Evolutionary conservation across 1,140 invertebrate species (phyloP), one percentile per base, ranked within the genome.

Genomic region (Zaprionus gabonicus): DNA sequence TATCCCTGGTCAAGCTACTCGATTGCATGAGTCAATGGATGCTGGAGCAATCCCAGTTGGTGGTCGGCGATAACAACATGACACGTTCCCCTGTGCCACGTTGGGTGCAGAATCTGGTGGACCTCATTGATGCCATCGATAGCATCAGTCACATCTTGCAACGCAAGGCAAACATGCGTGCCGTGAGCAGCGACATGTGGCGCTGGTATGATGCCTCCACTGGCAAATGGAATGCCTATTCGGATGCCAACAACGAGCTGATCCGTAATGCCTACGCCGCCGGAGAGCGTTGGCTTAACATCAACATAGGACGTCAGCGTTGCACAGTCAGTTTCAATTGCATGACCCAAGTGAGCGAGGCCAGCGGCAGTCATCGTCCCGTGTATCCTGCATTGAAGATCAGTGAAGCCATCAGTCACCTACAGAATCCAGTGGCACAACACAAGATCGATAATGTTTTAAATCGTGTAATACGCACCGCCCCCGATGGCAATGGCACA

Each of bases 151-250:
- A 96, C 57, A 94, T 95, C 4, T 95, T 96, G 0, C 94, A 95
- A 68, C 93, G 97, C 38, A 96, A 96, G 90, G 94, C 94, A 28
- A 93, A 95, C 5, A 96, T 97, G 93, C 95, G 96, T 67, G 94
- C 95, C 74, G 96, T 96, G 75, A 95, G 94, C 27, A 94, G 93
- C 51, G 94, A 95, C 49, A 92, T 94, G 2, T 98, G 97, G 97
- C 97, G 97, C 82, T 98, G 97, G 97, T 98, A 97, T 92, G 97
- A 98, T 91, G 94, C 97, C 27, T 95, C 95, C 15, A 95, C 95
- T 12, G 96, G 96, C 7, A 96, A 96, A 84, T 98, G 97, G 97
- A 96, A 95, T 57, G 93, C 95, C 28, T 98, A 98, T 82, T 95
- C 95, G 2, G 92, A 94, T 4, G 83, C 94, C 6, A 97, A 97